phyloP scores from a whole-genome alignment of 2,888 invertebrate species.

The Oscheius onirici region DNA sequence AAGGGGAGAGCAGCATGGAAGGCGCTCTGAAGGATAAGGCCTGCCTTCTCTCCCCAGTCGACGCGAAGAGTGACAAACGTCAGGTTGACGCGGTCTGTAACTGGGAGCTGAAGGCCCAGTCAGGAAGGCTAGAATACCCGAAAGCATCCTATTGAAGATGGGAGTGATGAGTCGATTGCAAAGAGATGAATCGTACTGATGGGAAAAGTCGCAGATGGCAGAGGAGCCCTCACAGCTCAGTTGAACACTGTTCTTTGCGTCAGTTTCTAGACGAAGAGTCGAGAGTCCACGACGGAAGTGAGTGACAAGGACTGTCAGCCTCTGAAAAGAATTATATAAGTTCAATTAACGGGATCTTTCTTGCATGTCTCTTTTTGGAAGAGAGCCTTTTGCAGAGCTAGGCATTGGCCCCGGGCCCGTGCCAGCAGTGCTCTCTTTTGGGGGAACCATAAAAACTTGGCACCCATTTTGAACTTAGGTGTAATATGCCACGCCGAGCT shows the following conservation, averaged over 20 bases:
- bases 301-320: slow-evolving; percentile 22
- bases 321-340: background rate
- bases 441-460: too few relatives aligned
- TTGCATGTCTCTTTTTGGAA: too few relatives aligned
- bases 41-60: slow-evolving; percentile 24
- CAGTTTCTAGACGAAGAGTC: slow-evolving; percentile 23
- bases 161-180: slow-evolving; percentile 33
- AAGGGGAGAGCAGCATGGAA: slow-evolving; percentile 33
- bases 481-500: too few relatives aligned
- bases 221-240: slow-evolving; percentile 5
- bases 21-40: slow-evolving; percentile 30
- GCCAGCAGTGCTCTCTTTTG: too few relatives aligned
- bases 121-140: slow-evolving; percentile 4
- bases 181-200: slow-evolving; percentile 20
- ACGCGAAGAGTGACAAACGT: slow-evolving; percentile 28
- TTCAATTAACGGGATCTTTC: too few relatives aligned
- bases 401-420: too few relatives aligned
- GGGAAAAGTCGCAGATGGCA: slow-evolving; percentile 12
- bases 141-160: slow-evolving; percentile 25
- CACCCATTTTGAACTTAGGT: too few relatives aligned
- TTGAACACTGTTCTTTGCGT: slow-evolving; percentile 19
- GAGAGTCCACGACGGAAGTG: background rate
- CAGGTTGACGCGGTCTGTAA: slow-evolving; percentile 21
- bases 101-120: slow-evolving; percentile 1
- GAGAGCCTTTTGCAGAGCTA: too few relatives aligned